Conservation (phyloP, 2,888 invertebrate genomes). For the Eilema caniola region DNA sequence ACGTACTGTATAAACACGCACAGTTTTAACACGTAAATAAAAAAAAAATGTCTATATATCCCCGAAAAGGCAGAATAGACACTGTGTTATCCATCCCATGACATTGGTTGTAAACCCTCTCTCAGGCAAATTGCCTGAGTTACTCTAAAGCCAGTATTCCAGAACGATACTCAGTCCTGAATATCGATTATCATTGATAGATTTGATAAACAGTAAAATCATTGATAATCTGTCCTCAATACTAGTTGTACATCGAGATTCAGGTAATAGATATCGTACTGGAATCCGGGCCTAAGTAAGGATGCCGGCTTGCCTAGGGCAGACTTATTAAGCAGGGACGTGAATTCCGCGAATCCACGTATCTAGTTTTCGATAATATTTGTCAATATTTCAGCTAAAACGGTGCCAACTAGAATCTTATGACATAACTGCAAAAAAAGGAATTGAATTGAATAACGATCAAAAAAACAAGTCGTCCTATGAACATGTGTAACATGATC, state of each 20-base stretch:
- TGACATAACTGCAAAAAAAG: background rate
- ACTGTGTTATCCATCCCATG: background rate
- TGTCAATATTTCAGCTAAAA: background rate
- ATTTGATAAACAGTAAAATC: too few species aligned
- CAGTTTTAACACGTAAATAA: background rate
- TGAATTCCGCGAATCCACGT: background rate
- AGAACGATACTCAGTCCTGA: too few species aligned
- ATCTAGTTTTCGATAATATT: background rate
- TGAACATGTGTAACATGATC: background rate
- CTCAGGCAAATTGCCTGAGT: too few species aligned
- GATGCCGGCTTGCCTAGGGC: too few species aligned
- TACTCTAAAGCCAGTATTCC: too few species aligned
- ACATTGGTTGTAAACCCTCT: background rate
- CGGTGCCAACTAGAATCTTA: background rate
- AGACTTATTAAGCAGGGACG: too few species aligned
- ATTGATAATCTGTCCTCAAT: too few species aligned
- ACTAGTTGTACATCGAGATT: too few species aligned
- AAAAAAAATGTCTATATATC: background rate
- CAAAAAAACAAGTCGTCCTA: background rate
- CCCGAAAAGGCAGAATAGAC: background rate
- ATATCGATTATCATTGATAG: too few species aligned
- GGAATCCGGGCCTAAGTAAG: too few species aligned
- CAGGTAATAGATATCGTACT: too few species aligned
- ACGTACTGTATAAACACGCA: background rate
- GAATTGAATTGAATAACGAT: too few species aligned